Evolutionary conservation across 2,113 vertebrate species (phyloP).

Genomic region (Phocoena phocoena): DNA sequence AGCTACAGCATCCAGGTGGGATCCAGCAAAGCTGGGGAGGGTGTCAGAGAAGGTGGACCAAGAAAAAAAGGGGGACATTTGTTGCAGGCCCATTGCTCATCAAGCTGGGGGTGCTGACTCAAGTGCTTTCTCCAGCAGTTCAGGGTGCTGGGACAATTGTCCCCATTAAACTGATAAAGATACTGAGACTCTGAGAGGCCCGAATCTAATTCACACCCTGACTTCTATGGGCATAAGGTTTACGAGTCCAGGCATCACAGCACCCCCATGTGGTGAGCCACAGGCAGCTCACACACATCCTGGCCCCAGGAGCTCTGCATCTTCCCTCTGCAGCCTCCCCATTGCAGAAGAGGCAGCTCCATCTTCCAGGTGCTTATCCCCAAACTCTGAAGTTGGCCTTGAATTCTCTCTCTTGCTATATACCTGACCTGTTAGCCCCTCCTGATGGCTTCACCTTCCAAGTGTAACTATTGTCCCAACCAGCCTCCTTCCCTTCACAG

Average conservation of each 20-base stretch:
- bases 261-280: background rate
- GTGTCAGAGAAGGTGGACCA: background rate
- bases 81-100: background rate
- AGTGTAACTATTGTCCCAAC: background rate
- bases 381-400: background rate
- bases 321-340: background rate
- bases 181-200: background rate
- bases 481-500: background rate
- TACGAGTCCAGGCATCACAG: background rate
- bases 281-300: background rate
- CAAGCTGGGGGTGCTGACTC: background rate
- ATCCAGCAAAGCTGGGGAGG: background rate
- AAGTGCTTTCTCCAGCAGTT: background rate
- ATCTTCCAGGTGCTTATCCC: background rate
- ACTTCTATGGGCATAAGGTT: background rate
- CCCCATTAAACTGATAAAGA: background rate
- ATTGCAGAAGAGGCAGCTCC: background rate
- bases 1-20: background rate
- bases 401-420: background rate
- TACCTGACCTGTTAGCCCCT: background rate
- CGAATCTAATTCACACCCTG: background rate
- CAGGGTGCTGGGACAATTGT: background rate
- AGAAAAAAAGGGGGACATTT: background rate
- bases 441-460: background rate
- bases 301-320: background rate